Evolutionary conservation across 2,888 invertebrate genomes (phyloP).

Genomic region (Ornithoptera priamus): DNA sequence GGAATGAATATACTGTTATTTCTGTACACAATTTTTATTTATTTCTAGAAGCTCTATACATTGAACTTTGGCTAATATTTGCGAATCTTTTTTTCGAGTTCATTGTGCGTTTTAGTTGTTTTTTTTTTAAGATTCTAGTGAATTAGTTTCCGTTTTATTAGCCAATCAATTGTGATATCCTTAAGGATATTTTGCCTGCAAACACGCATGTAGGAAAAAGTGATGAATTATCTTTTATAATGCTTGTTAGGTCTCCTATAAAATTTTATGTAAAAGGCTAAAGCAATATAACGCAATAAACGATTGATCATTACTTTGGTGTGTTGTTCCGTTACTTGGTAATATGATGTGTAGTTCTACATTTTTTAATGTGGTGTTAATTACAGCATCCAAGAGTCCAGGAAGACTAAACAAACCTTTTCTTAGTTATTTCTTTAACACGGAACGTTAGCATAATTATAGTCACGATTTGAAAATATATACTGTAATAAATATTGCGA

Average conservation of each 20-base stretch:
- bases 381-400: not conserved
- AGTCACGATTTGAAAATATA: not conserved
- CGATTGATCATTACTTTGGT: conserved; percentile 7
- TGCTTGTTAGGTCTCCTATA: conserved; percentile 19
- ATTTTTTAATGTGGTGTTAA: conserved; percentile 1
- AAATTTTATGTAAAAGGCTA: conserved; percentile 12
- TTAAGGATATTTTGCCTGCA: conserved; percentile 12
- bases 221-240: conserved; percentile 19
- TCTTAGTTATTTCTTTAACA: not conserved
- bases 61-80: conserved; percentile 43
- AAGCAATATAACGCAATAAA: conserved; percentile 14
- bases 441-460: not conserved
- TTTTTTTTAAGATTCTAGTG: conserved; percentile 17
- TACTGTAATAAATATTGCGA: not conserved
- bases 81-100: conserved; percentile 36
- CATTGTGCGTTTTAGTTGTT: conserved; percentile 16
- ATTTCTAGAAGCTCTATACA: conserved; percentile 41
- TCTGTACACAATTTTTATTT: conserved; percentile 37
- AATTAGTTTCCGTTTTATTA: conserved; percentile 12
- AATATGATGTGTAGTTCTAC: conserved; percentile 15
- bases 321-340: not conserved
- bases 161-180: conserved; percentile 7
- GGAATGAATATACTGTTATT: conserved; percentile 25
- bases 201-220: conserved; percentile 14
- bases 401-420: not conserved